Evolutionary conservation across 2,113 vertebrate species (phyloP), one percentile per base, ranked within the genome.

Genomic region (Circaetus cinerascens): DNA sequence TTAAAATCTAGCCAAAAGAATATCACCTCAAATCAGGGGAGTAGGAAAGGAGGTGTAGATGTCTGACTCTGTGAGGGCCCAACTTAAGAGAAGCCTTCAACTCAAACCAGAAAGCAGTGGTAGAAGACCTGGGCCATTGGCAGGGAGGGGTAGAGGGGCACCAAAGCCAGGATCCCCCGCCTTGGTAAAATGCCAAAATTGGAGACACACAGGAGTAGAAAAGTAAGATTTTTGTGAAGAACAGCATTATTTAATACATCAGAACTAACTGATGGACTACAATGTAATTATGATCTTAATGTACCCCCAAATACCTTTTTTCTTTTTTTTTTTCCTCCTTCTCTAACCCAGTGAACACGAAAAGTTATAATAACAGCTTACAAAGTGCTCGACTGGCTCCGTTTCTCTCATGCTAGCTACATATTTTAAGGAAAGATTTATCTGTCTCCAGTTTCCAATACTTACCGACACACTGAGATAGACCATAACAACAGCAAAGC

Each of bases 381-480:
- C 9, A 19, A 13, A 84, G 29, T 36, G 4, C 41, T 92, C 76
- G 45, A 50, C 86, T 55, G 40, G 8, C 20, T 93, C 43, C 1
- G 2, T 36, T 67, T 64, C 76, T 83, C 14, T 77, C 15, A 10
- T 40, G 27, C 48, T 91, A 72, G 20, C 38, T 74, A 32, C 6
- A 29, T 53, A 74, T 19, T 86, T 88, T 77, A 55, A 81, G 16
- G 38, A 34, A 56, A 77, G 57, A 87, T 92, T 72, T 92, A 45
- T 89, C 76, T 51, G 18, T 50, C 59, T 88, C 41, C 8, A 30
- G 40, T 51, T 93, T 77, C 71, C 45, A 56, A 5, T 69, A 56
- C 55, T 86, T 57, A 43, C 59, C 8, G 23, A 45, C 32, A 46
- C 56, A n/a, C 30, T 22, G 50, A 95, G 66, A 53, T 27, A 82